Evolutionary conservation across 2,113 vertebrate species (phyloP), one percentile per base, ranked within the genome.

Genomic region (Malurus melanocephalus): DNA sequence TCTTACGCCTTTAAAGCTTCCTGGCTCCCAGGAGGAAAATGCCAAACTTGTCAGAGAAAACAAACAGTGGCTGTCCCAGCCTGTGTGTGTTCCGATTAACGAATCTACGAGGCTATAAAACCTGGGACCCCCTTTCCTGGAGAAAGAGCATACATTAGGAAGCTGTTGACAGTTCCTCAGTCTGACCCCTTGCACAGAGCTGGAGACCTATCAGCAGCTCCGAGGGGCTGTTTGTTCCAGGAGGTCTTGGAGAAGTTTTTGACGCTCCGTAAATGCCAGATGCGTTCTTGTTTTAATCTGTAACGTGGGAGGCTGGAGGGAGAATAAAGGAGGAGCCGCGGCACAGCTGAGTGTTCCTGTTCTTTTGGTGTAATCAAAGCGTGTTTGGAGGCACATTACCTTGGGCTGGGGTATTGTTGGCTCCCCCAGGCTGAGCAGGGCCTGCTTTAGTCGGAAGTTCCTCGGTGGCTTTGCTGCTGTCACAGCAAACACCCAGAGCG

Each of bases 21-120:
- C 83, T 81, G 71, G 62, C 79, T 91, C 91, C 95, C 93, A 80
- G 33, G 40, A 96, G 93, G 92, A 89, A 94, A 93, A 95, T 93
- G 94, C 94, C 94, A 96, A 94, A 97, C 90, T 81, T 95, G 96
- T 96, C 68, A 74, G 95, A 94, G 95, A 97, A 97, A 97, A 96
- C 96, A 97, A 97, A 97, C 94, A 95, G 94, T 93, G 75, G 73
- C 88, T 82, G 88, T 94, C 93, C 94, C 52, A 95, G 96, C 89
- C 96, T 97, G 97, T 96, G 95, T 97, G 96, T 96, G 96, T 96
- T 96, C 96, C 33, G 90, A 95, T 89, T 88, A 96, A 96, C 88
- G 60, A 84, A 94, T 90, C 93, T 64, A 90, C 89, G 75, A 93
- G 91, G 93, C 91, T 91, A 85, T 96, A 96, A 97, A 97, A 95